Percentiles rank a stretch among this genome's conserved stretches.
These are phyloP conservation scores for Thecophora atra DNA, from an alignment of 2,888 invertebrate genomes.

Conservation along the genomic window DNA sequence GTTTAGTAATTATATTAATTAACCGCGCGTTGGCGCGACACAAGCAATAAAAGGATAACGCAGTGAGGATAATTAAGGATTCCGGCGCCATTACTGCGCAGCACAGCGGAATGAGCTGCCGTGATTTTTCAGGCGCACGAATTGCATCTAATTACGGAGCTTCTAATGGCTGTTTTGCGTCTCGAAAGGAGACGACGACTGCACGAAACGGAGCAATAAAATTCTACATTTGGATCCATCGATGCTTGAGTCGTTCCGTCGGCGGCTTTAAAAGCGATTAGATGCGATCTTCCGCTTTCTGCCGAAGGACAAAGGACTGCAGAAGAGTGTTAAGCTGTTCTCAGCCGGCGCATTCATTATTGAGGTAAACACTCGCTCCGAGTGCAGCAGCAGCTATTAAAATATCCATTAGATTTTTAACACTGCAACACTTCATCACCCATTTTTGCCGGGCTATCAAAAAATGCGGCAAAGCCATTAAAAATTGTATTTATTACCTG, in stretches of 20 bases:
- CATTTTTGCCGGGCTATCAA: conserved; percentile 47
- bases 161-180: neutral
- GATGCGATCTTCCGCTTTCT: no score
- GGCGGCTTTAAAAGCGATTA: no score
- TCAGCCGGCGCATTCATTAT: neutral
- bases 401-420: conserved; percentile 40
- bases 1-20: conserved; percentile 20
- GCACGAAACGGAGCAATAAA: neutral
- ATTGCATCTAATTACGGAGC: conserved; percentile 16
- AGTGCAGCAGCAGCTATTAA: conserved; percentile 40
- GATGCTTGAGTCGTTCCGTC: no score
- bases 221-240: no score
- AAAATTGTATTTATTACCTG: conserved; percentile 57
- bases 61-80: conserved; percentile 20
- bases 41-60: conserved; percentile 20
- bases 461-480: conserved; percentile 56
- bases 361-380: conserved; percentile 12
- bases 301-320: no score
- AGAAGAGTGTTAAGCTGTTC: no score
- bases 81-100: conserved; percentile 5
- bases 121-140: neutral
- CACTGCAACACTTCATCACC: conserved; percentile 37
- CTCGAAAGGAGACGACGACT: neutral
- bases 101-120: neutral
- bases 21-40: conserved; percentile 13